Evolutionary conservation across 2,888 invertebrate genomes (phyloP).

Genomic region (Leptopilina myrica): DNA sequence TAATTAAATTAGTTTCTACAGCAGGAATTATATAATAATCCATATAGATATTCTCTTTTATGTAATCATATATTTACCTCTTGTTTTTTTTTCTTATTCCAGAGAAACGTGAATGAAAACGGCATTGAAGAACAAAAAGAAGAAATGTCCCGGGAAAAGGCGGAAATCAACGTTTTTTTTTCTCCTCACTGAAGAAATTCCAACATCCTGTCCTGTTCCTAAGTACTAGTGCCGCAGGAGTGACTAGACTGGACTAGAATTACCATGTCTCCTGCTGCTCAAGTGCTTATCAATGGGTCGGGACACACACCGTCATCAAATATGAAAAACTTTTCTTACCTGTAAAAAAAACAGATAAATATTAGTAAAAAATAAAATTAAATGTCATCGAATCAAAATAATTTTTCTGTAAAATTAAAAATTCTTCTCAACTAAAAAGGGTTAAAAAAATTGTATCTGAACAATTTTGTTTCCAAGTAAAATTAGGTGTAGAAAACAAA

Average conservation of each 20-base stretch:
- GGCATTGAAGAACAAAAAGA: not conserved
- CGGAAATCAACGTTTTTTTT: not conserved
- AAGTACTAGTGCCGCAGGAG: slow-evolving; percentile 97
- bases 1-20: too few relatives aligned
- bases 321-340: not conserved
- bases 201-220: slow-evolving; percentile 85
- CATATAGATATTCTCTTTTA: too few relatives aligned
- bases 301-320: slow-evolving; percentile 68
- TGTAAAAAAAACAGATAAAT: not conserved
- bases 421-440: too few relatives aligned
- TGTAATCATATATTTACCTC: not conserved
- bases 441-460: too few relatives aligned
- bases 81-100: not conserved
- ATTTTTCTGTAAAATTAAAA: too few relatives aligned
- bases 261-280: slow-evolving; percentile 89
- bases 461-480: too few relatives aligned
- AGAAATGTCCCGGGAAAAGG: not conserved
- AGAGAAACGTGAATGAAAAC: not conserved
- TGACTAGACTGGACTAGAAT: slow-evolving; percentile 78
- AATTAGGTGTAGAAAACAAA: too few relatives aligned
- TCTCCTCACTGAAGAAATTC: slow-evolving; percentile 30
- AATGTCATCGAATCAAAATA: too few relatives aligned
- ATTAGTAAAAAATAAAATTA: too few relatives aligned
- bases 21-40: too few relatives aligned
- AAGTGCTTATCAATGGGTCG: slow-evolving; percentile 91